A percentile compares a stretch with the other conserved stretches of the same genome.
phyloP scores from a whole-genome alignment of 2,113 vertebrate genomes.

The Eptesicus fuscus region DNA sequence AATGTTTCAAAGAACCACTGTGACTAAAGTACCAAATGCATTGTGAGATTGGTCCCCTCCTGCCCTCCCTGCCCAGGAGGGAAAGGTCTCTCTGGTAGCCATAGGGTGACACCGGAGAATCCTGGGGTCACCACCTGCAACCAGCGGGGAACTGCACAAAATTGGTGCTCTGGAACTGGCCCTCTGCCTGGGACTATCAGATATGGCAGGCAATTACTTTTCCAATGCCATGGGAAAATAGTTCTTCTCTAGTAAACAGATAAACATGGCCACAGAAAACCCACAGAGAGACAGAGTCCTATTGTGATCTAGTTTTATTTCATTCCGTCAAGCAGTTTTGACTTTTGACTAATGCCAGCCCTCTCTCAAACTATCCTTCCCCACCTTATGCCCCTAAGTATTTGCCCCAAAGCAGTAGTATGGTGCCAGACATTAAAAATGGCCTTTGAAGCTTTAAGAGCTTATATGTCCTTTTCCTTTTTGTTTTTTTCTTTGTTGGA shows the following conservation, averaged over 20 bases:
- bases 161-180: background rate
- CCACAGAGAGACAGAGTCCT: background rate
- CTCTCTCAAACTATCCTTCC: background rate
- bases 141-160: background rate
- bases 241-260: background rate
- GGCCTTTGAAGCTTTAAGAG: background rate
- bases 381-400: accelerated
- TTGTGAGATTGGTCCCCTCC: background rate
- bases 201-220: background rate
- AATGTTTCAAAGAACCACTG: background rate
- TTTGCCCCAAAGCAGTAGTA: background rate
- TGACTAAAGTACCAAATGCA: background rate
- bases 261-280: background rate
- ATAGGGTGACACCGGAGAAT: background rate
- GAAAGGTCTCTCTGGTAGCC: background rate
- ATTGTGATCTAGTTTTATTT: background rate
- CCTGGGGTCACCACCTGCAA: background rate
- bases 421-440: background rate
- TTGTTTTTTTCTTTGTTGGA: background rate
- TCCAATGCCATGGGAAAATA: background rate
- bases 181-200: background rate
- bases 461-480: background rate
- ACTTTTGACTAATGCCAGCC: background rate
- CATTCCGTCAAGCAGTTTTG: background rate
- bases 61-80: background rate